Percentiles rank a stretch among this genome's conserved stretches.
These are phyloP conservation scores for Astyanax mexicanus DNA, from an alignment of 2,797 vertebrate genomes.

Conservation along the genomic window DNA sequence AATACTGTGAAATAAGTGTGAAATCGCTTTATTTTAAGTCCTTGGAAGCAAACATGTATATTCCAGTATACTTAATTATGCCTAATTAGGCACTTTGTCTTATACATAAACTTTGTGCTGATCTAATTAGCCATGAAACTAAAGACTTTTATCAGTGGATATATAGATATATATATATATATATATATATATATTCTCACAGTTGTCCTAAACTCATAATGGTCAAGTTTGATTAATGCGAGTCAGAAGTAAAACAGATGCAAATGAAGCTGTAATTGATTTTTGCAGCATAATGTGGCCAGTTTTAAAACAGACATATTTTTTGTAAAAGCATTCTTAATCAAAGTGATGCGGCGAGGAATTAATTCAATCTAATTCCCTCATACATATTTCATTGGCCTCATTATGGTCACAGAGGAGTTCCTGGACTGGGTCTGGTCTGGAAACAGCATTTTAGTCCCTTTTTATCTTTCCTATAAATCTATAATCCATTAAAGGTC, in stretches of 20 bases:
- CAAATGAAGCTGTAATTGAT: background rate
- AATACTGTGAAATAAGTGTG: background rate
- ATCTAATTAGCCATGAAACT: background rate
- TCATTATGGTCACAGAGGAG: background rate
- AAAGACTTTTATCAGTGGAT: no score
- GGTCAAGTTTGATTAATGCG: conserved; percentile 16
- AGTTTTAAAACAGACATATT: conserved; percentile 21
- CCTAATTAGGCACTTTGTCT: conserved; percentile 13
- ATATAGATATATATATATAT: no score
- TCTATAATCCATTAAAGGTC: no score
- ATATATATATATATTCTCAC: no score
- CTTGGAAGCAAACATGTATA: background rate
- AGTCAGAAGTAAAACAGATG: background rate
- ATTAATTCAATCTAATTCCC: conserved; percentile 20
- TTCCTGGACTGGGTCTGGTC: conserved; percentile 1
- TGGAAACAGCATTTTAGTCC: background rate
- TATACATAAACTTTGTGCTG: background rate
- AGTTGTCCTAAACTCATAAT: background rate
- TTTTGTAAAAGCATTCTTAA: conserved; percentile 34
- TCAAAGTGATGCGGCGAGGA: background rate
- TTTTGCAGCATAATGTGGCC: background rate
- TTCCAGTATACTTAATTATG: background rate
- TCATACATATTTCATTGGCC: conserved; percentile 27
- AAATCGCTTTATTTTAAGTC: background rate
- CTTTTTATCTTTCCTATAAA: background rate